Base-by-base conservation (phyloP, 2,888 invertebrate genomes). In the Cosmia pyralina region DNA sequence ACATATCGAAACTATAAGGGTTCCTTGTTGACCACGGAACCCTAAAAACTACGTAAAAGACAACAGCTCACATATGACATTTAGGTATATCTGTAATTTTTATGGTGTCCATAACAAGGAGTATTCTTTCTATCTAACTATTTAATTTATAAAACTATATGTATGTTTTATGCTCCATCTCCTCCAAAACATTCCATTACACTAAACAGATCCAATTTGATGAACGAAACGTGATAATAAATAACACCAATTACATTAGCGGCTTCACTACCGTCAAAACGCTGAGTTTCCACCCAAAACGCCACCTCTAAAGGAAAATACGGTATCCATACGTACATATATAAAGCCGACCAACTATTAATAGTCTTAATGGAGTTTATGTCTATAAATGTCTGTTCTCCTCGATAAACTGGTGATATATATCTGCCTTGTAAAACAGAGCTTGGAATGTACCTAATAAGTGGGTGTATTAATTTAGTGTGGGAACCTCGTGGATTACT, bases 371-470 rank as follows among this genome's bases (percentile, higher is more conserved):
- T 85, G 86, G 85, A 79, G 85, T 85, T 85, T 67, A 76, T 75
- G 79, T 85, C 85, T 78, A 84, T 85, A 85, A 85, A 85, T 76
- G 86, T 85, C 86, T 85, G 79, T 86, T 85, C 75, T 79, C 69
- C 75, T 74, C 85, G 79, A 85, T 86, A 85, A 84, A 86, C 79
- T 77, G 70, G 85, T 85, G 85, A 86, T 84, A 84, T 86, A 86
- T 85, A 76, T 73, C 73, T 69, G 63, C 58, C 86, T 82, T 86
- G 85, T 85, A 82, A 85, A 85, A 82, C 70, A 73, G 70, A 66
- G 65, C 67, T 74, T 65, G 59, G 74, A 63, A 58, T 71, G 59
- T 83, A 77, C 17, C 52, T 75, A 77, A 69, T 83, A 77, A 75
- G 72, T 60, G 53, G 63, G 67, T 55, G 68, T 81, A 71, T 72